Base-by-base conservation (phyloP, 1,140 invertebrate species). In the Caenorhabditis remanei region DNA sequence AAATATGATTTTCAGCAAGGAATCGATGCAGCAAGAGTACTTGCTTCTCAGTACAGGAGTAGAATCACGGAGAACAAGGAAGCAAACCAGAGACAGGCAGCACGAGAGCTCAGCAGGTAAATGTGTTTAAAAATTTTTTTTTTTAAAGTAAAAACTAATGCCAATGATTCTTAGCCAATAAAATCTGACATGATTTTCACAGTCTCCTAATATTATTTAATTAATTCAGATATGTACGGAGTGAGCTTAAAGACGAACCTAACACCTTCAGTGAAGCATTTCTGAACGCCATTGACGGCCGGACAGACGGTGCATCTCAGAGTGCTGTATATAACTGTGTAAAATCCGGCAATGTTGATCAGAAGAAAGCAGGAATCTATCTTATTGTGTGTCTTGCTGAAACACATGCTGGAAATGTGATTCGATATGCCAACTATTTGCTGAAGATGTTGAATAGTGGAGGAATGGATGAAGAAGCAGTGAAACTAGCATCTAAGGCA, bases 351-450 rank as follows among this genome's bases (percentile, higher is more conserved):
- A 90, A 91, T 65, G 13, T 83, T 19, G 82, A 85, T 82, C 90
- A 91, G 50, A 88, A 88, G 43, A 85, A 85, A 63, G 90, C 90
- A 11, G 90, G 89, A 46, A 91, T 91, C 43, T 91, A 84, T 82
- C 55, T 90, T 7, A 91, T 91, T 41, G 90, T 90, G 84, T 75
- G 24, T n/a, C 71, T 91, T 0, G 21, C 53, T 46, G 46, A 55
- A 24, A 46, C 32, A 21, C 9, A 46, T 19, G 41, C 55, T 56
- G 7, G 48, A 88, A 85, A 85, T n/a, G 87, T 91, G 14, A 84
- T 88, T 8, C 24, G 75, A 46, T 91, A 90, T 87, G 85, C 88
- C 13, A 65, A 75, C 56, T 85, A 90, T 71, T 85, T 91, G 9
- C 82, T 91, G 13, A 89, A 91, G 7, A 90, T 75, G 41, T 48